Percentiles rank a stretch among this genome's conserved stretches.
Evolutionary conservation across 2,113 vertebrate genomes (phyloP).

Genomic region (Crocuta crocuta): DNA sequence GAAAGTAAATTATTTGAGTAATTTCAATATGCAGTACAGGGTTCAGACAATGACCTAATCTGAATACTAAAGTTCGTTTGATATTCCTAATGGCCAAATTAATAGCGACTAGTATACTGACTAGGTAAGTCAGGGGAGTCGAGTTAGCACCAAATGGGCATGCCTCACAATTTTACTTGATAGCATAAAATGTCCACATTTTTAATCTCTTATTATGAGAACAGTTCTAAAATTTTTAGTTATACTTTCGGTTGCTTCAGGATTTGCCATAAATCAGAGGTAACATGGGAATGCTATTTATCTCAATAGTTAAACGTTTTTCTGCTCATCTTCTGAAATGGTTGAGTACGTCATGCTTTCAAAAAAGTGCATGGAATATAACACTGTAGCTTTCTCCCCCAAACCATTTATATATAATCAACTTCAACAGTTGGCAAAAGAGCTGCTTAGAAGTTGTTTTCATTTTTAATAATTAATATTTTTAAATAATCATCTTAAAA

Average conservation of each 20-base stretch:
- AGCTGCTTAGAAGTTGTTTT: background rate
- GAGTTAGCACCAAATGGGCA: background rate
- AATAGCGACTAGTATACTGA: background rate
- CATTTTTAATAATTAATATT: constrained; percentile 6
- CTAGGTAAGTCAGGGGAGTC: background rate
- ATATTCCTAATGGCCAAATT: constrained; percentile 14
- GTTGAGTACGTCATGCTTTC: background rate
- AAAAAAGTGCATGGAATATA: background rate
- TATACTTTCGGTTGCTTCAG: background rate
- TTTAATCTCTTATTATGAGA: constrained; percentile 18
- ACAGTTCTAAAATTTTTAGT: background rate
- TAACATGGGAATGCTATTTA: background rate
- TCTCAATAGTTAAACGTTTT: background rate
- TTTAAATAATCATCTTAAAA: background rate
- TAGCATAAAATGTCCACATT: background rate
- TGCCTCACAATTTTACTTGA: background rate
- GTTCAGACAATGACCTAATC: background rate
- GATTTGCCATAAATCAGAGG: background rate
- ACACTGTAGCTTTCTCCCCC: background rate
- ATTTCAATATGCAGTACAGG: background rate
- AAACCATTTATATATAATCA: background rate
- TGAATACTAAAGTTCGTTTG: background rate
- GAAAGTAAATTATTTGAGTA: background rate
- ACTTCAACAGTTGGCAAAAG: background rate
- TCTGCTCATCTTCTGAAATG: background rate